Conservation (phyloP, 1,140 invertebrate genomes). For the Scaptodrosophila lebanonensis region DNA sequence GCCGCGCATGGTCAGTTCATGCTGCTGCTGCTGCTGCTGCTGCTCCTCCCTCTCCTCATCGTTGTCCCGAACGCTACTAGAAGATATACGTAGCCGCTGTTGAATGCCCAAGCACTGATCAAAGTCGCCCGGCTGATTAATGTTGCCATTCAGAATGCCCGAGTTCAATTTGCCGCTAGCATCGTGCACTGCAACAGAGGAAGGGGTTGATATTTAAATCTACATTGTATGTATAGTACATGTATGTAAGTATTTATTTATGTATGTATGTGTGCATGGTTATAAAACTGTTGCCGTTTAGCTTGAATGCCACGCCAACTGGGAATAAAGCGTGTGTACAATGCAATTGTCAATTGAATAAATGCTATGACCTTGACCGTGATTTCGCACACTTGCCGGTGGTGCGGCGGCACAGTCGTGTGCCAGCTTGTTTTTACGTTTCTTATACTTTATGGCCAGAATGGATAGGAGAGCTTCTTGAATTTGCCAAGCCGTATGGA, state of each 20-base stretch:
- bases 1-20: constrained; percentile 75
- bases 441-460: no score
- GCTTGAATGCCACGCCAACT: no score
- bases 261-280: no score
- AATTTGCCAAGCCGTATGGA: no score
- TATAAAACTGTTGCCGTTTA: no score
- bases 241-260: no score
- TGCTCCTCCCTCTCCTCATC: constrained; percentile 21
- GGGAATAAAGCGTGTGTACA: background rate
- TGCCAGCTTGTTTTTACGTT: constrained; percentile 32
- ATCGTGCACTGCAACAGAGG: constrained; percentile 79
- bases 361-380: constrained; percentile 55
- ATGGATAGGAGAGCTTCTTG: no score
- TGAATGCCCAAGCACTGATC: constrained; percentile 79
- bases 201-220: no score
- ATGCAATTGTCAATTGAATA: background rate
- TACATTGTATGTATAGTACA: no score
- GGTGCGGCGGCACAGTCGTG: background rate
- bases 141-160: constrained; percentile 81
- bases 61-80: no score
- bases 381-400: constrained; percentile 32
- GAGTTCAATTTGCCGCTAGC: constrained; percentile 79
- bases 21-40: background rate
- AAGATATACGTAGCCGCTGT: constrained; percentile 14
- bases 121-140: constrained; percentile 82